These are phyloP conservation scores for Tiliacea citrago DNA, from an alignment of 2,888 invertebrate species.

Conservation along the genomic window DNA sequence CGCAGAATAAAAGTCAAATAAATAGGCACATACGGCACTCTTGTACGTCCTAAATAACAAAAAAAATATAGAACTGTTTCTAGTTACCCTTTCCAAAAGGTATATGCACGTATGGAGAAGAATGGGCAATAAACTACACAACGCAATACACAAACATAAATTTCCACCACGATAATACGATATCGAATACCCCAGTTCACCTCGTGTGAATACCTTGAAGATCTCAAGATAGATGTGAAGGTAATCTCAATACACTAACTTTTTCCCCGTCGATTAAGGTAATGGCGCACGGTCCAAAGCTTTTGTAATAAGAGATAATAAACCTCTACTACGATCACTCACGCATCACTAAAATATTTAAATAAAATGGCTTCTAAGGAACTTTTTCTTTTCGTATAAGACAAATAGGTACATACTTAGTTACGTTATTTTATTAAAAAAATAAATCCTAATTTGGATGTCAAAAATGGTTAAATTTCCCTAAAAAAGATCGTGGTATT, in stretches of 20 bases:
- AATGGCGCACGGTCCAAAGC: slow-evolving; percentile 46
- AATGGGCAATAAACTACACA: too few relatives aligned
- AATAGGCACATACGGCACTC: too few relatives aligned
- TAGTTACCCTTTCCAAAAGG: too few relatives aligned
- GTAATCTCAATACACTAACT: neutral
- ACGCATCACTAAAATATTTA: slow-evolving; percentile 39
- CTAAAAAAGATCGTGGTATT: too few relatives aligned
- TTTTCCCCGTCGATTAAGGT: slow-evolving; percentile 36
- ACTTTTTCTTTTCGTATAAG: slow-evolving; percentile 16
- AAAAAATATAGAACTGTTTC: too few relatives aligned
- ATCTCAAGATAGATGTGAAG: slow-evolving; percentile 15
- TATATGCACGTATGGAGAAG: too few relatives aligned
- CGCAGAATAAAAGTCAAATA: neutral
- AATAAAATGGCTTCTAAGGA: slow-evolving; percentile 8
- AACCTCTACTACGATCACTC: slow-evolving; percentile 13
- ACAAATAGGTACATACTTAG: too few relatives aligned
- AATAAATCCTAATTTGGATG: too few relatives aligned
- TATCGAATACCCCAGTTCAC: slow-evolving; percentile 32
- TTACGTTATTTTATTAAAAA: too few relatives aligned
- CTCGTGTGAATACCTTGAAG: slow-evolving; percentile 29
- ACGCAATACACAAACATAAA: neutral
- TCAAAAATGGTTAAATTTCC: neutral
- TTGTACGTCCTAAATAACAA: too few relatives aligned
- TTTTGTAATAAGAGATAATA: slow-evolving; percentile 40
- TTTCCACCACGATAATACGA: neutral